These are phyloP conservation scores for Nematopogon swammerdamellus DNA, from an alignment of 2,888 invertebrate genomes.

Conservation along the genomic window DNA sequence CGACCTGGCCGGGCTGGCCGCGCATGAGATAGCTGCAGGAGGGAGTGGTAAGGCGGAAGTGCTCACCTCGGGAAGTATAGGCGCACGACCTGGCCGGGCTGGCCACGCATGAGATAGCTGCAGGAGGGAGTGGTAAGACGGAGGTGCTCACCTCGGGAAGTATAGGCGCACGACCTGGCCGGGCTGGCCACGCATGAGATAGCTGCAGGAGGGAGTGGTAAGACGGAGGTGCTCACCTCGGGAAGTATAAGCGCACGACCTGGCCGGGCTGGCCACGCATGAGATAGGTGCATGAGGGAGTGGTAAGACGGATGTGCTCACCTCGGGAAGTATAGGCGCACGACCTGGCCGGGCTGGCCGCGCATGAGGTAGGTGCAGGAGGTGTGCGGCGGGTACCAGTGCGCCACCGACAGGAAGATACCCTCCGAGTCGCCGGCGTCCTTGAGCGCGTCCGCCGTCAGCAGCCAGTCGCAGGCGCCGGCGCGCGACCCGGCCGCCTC, in stretches of 20 bases:
- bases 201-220: conserved; percentile 94
- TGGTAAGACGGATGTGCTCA: conserved; percentile 20
- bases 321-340: conserved; percentile 87
- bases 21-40: conserved; percentile 89
- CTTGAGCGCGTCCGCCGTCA: conserved; percentile 76
- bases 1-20: conserved; percentile 82
- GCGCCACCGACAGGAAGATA: conserved; percentile 86
- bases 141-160: conserved; percentile 85
- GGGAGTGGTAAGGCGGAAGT: too few relatives aligned
- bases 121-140: conserved; percentile 86
- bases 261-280: conserved; percentile 85
- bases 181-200: conserved; percentile 80
- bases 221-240: too few relatives aligned
- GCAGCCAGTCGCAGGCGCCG: conserved; percentile 85
- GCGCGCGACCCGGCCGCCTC: conserved; percentile 84
- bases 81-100: conserved; percentile 81
- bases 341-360: conserved; percentile 82
- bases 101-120: conserved; percentile 85
- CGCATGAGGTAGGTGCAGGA: conserved; percentile 89
- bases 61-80: conserved; percentile 82
- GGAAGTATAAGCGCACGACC: conserved; percentile 86
- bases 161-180: conserved; percentile 87
- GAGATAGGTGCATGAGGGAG: conserved; percentile 76
- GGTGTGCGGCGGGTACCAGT: conserved; percentile 93
- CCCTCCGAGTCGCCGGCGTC: conserved; percentile 81